Evolutionary conservation across 2,113 vertebrate genomes (phyloP), one percentile per base, ranked within the genome.

Genomic region (Microcebus tavaratra): DNA sequence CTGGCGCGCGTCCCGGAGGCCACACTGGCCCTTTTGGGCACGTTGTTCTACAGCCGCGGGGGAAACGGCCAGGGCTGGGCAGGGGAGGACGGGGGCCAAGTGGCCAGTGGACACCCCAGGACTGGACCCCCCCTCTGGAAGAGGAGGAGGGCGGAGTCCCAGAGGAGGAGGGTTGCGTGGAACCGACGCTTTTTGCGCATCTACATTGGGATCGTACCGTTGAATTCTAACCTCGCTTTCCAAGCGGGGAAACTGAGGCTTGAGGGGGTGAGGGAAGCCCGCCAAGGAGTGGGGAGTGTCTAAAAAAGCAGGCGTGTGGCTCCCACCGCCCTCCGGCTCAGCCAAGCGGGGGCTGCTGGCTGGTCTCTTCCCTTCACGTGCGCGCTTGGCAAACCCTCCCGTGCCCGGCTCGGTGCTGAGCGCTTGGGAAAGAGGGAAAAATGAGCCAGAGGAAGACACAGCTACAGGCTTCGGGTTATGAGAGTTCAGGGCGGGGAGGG

Each of bases 401-500:
- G 1, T 20, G 45, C 85, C 3, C 0, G 11, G 18, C 27, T 39
- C 11, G 0, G 53, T n/a, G 55, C 39, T 48, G 20, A 72, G n/a
- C 3, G 2, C 31, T 25, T 48, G 8, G 0, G 3, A 39, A 6
- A n/a, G 1, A 23, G 7, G 45, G 1, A 23, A n/a, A 29, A n/a
- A 27, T 6, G 18, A 55, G 39, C 1, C 3, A 57, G 13, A 5
- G 3, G 21, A 5, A 27, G 17, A 31, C n/a, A 59, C 21, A 8
- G 34, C 36, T 6, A 14, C 11, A 25, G 29, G 48, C 18, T 57
- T 39, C 27, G 68, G 42, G 8, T 17, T 14, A 2, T 0, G 5
- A 23, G 27, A 1, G 12, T 45, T 45, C 45, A 45, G 45, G 45
- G 45, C 45, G 0, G 8, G 45, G 45, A 45, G 45, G 0, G 45